These are phyloP conservation scores for Alsophila aescularia DNA, from an alignment of 2,888 invertebrate species.

Conservation along the genomic window DNA sequence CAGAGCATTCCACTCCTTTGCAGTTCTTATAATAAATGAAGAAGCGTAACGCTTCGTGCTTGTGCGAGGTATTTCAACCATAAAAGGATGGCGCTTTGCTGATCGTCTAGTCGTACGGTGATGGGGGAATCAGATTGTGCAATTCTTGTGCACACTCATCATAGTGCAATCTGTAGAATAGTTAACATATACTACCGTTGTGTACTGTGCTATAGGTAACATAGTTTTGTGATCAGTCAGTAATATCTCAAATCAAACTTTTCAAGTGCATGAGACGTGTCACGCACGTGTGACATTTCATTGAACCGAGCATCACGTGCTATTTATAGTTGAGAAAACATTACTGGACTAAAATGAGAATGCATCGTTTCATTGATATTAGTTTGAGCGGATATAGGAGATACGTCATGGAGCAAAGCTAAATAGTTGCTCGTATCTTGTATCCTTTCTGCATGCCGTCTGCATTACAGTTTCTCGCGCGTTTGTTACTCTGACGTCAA, in stretches of 20 bases:
- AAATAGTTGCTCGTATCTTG: conserved; percentile 1
- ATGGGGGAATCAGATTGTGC: too few species aligned
- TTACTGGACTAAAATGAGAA: conserved; percentile 7
- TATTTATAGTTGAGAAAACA: conserved; percentile 16
- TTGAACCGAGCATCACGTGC: conserved; percentile 12
- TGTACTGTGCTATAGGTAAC: too few species aligned
- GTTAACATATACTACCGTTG: too few species aligned
- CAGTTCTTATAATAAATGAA: too few species aligned
- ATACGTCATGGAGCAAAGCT: conserved; percentile 10
- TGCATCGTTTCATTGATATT: conserved; percentile 9
- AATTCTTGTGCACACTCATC: too few species aligned
- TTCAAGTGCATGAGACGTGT: conserved; percentile 14
- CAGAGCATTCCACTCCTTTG: too few species aligned
- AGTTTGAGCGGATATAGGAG: conserved; percentile 1
- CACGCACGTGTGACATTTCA: conserved; percentile 24
- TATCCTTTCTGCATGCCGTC: conserved; percentile 12
- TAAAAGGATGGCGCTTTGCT: too few species aligned
- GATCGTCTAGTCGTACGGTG: too few species aligned
- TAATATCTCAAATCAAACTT: conserved; percentile 8
- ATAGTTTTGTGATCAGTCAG: too few species aligned
- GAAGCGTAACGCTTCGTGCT: too few species aligned
- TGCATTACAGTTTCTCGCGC: conserved; percentile 7
- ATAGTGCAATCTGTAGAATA: too few species aligned
- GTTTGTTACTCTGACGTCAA: conserved; percentile 17
- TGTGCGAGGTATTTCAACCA: too few species aligned